Base-by-base conservation (phyloP, 1,140 invertebrate genomes). In the Zaprionus africanus region DNA sequence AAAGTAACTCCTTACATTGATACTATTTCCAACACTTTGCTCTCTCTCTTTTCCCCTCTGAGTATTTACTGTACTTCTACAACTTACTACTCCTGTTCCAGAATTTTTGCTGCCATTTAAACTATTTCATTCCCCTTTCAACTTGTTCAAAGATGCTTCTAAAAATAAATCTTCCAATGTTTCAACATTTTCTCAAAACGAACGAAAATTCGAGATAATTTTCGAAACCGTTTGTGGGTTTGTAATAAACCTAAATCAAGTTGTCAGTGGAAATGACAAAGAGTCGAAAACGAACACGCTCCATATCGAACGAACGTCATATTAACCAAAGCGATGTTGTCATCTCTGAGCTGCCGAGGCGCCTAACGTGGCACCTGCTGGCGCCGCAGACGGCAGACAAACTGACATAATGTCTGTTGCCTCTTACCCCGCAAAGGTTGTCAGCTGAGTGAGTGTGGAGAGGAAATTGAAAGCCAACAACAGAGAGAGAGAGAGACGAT, bases 271-370 rank as follows among this genome's bases (percentile, higher is more conserved):
- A 17, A 49, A 49, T 49, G 46, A 49, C 46, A 49, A 17, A 49
- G 17, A 49, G 9, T 19, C 22, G 2, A 12, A 51, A 51, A 51
- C 19, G 46, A 51, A 24, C 17, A 49, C 17, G 43, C 19, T 49
- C 43, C 43, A 49, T 51, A 51, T 51, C 12, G 22, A 51, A 51
- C n/a, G 41, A 51, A 49, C 19, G 19, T 51, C 46, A 24, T 51
- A 51, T 51, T 51, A 22, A 51, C 9, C 12, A 11, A 11, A 17
- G n/a, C 46, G 46, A 51, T 51, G 46, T 51, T 51, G 46, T 51
- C 46, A 51, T 51, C 46, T 51, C 41, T 17, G 5, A 13, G 36
- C 31, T 11, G 31, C 9, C 9, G 31, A 34, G 31, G 31, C 31
- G 31, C 31, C 31, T 9, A 34, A 11, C 38, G 38, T n/a, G 38